A percentile compares a stretch with the other conserved stretches of the same genome.
Evolutionary conservation across 2,888 invertebrate genomes (phyloP).

Genomic region (Cabera pusaria): DNA sequence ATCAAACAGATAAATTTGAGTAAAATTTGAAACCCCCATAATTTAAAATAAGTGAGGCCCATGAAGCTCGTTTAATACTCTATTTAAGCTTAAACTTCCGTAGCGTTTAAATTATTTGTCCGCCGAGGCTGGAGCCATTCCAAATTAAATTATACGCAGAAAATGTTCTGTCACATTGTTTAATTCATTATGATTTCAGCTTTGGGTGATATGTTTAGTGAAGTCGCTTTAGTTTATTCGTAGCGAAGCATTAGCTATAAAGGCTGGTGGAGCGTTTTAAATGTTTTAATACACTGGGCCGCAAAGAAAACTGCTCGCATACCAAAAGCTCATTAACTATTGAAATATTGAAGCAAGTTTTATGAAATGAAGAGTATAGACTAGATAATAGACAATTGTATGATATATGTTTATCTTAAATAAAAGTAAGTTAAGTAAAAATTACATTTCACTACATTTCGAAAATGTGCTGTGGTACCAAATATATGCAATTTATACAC

Average conservation of each 20-base stretch:
- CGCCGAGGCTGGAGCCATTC: conserved; percentile 71
- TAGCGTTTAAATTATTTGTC: conserved; percentile 77
- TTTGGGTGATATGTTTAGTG: conserved; percentile 48
- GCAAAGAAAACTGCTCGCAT: too few relatives aligned
- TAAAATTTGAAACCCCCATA: conserved; percentile 66
- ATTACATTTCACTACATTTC: too few relatives aligned
- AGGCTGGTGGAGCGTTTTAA: conserved; percentile 39
- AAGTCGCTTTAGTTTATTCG: conserved; percentile 48
- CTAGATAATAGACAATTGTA: too few relatives aligned
- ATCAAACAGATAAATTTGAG: conserved; percentile 65
- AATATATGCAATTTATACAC: too few relatives aligned
- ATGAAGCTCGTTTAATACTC: conserved; percentile 78
- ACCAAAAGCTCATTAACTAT: too few relatives aligned
- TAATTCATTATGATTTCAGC: conserved; percentile 65
- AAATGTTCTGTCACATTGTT: conserved; percentile 65
- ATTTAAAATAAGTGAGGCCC: conserved; percentile 65
- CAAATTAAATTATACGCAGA: conserved; percentile 78
- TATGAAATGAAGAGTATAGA: too few relatives aligned
- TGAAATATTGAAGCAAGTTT: too few relatives aligned
- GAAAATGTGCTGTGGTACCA: too few relatives aligned
- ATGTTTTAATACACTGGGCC: too few relatives aligned
- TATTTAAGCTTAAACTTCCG: conserved; percentile 78
- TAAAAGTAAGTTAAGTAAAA: too few relatives aligned
- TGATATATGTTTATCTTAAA: too few relatives aligned
- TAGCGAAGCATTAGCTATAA: conserved; percentile 46